Conservation (phyloP, 2,797 vertebrate species). For the Sus cebifrons region DNA sequence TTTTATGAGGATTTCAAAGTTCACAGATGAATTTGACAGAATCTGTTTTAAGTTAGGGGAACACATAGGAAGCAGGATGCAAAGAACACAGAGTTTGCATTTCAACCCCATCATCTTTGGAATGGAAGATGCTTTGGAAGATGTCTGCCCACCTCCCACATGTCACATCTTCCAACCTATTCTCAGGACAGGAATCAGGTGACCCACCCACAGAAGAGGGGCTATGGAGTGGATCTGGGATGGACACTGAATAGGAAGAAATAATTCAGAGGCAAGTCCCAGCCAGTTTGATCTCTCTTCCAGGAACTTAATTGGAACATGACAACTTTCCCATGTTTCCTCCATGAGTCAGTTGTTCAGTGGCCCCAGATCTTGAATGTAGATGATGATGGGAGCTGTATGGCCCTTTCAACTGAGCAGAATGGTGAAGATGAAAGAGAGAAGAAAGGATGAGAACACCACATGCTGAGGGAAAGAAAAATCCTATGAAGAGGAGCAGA, state of each 20-base stretch:
- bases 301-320: background rate
- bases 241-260: background rate
- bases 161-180: background rate
- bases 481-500: background rate
- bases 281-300: background rate
- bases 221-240: background rate
- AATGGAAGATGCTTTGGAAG: no score
- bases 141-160: rapidly evolving
- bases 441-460: background rate
- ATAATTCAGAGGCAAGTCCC: background rate
- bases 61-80: background rate
- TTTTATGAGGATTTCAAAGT: background rate
- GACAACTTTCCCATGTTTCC: background rate
- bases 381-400: background rate
- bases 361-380: background rate
- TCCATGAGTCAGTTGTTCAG: background rate
- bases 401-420: background rate
- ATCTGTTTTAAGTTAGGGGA: no score
- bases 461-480: background rate
- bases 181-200: background rate
- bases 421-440: background rate
- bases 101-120: background rate
- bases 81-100: background rate
- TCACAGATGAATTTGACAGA: background rate
- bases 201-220: background rate